Evolutionary conservation across 2,113 vertebrate genomes (phyloP), one percentile per base, ranked within the genome.

Genomic region (human (Homo sapiens)): DNA sequence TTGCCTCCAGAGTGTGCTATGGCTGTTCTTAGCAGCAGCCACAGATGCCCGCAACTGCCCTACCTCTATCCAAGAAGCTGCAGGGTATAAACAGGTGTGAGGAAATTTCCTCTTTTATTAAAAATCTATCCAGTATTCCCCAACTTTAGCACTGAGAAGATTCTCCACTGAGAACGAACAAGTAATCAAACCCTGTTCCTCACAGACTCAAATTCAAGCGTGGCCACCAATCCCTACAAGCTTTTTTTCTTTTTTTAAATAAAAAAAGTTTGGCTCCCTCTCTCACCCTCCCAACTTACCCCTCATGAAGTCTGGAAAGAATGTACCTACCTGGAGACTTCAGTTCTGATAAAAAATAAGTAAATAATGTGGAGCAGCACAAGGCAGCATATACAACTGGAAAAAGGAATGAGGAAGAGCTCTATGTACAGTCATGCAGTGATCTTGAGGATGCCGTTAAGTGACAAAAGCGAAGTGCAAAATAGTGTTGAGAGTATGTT

Each of bases 51-150:
- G 8, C 35, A 35, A 11, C 55, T 86, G 38, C 35, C 5, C 55
- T 23, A 66, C 25, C 64, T 68, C 61, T 83, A 78, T 86, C 40
- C 22, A 90, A 82, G 87, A 96, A 79, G 76, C 40, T 83, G 50
- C 30, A 70, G 7, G 27, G 30, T 72, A 55, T 55, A 90, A 75
- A 45, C 50, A 9, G 4, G 23, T 80, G n/a, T 48, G 73, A 66
- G 20, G 22, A 13, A 94, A 87, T 80, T 93, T 90, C 30, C 40
- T 45, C 32, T 35, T 66, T 96, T 85, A 88, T 88, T 93, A 79
- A 89, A 94, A 86, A 66, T 80, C 55, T 92, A 68, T 94, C 18
- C n/a, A 59, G 23, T 89, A 94, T 73, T 23, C 55, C 78, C 66
- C 48, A 84, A 73, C 61, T 66, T 84, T 4, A 84, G 18, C 45